These are phyloP conservation scores for honey bee (Apis mellifera) DNA, from an alignment of 1,140 invertebrate species.

Conservation along the genomic window Amel_HAv3.1 CM009934.2:12744501-12745000, in stretches of 20 bases:
- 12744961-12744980: background rate
- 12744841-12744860: background rate
- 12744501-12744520: slow-evolving; percentile 75
- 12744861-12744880: background rate
- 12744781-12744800: background rate
- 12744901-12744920: background rate
- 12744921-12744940: background rate
- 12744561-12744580: background rate
- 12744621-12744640: slow-evolving; percentile 70
- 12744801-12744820: too few species aligned
- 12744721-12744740: background rate
- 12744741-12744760: slow-evolving; percentile 12
- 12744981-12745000: background rate
- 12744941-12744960: background rate
- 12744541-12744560: slow-evolving; percentile 34
- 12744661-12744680: background rate
- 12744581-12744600: background rate
- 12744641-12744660: slow-evolving; percentile 21
- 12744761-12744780: background rate
- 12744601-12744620: slow-evolving; percentile 72
- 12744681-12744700: background rate
- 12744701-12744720: background rate
- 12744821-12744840: background rate
- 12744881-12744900: background rate
- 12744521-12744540: slow-evolving; percentile 54